A percentile compares a stretch with the other conserved stretches of the same genome.
These are phyloP conservation scores for Oncorhynchus clarkii DNA, from an alignment of 2,113 vertebrate genomes.

Conservation along the genomic window DNA sequence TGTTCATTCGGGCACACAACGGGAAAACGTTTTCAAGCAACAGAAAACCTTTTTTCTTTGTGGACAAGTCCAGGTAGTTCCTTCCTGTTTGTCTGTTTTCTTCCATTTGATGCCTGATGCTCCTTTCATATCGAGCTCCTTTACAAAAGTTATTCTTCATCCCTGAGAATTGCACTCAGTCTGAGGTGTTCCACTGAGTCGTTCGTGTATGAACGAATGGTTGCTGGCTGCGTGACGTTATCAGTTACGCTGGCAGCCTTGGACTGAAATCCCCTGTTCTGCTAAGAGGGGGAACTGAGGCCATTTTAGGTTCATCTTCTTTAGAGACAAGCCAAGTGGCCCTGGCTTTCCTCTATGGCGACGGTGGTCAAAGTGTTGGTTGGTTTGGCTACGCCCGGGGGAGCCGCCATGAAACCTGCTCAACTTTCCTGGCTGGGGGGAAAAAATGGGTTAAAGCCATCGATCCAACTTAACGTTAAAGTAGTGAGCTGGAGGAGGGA, in stretches of 20 bases:
- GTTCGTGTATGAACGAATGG: neutral
- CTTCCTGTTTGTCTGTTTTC: no score
- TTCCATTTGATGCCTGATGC: no score
- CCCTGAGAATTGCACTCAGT: neutral
- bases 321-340: neutral
- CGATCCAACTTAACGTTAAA: slow-evolving; percentile 29
- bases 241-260: neutral
- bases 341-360: neutral
- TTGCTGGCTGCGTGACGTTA: neutral
- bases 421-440: neutral
- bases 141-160: neutral
- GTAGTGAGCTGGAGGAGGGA: neutral
- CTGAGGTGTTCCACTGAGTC: slow-evolving; percentile 1
- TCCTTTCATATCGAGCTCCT: neutral
- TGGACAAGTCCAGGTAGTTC: no score
- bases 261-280: neutral
- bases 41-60: no score
- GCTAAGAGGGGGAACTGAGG: neutral
- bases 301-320: neutral
- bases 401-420: neutral
- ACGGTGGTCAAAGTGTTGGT: neutral
- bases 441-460: slow-evolving; percentile 26
- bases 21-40: neutral
- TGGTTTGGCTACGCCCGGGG: neutral
- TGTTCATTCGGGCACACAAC: neutral